phyloP scores from a whole-genome alignment of 2,888 invertebrate species.

The Sminthurides aquaticus region DNA sequence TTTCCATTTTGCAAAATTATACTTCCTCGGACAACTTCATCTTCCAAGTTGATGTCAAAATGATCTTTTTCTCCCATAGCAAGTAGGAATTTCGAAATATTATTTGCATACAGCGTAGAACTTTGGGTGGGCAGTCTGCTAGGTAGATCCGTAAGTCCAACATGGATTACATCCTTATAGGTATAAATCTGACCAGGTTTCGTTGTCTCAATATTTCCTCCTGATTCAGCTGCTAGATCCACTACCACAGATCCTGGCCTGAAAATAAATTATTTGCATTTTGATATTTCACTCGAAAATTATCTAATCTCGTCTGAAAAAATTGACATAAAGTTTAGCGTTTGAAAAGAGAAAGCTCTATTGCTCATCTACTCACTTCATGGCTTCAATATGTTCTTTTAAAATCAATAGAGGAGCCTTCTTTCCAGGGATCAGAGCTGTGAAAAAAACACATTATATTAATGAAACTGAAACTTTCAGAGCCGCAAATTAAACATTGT shows the following conservation, averaged over 20 bases:
- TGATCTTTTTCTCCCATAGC: constrained; percentile 72
- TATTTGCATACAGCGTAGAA: constrained; percentile 81
- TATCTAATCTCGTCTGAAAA: constrained; percentile 15
- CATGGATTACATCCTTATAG: constrained; percentile 72
- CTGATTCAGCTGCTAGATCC: constrained; percentile 80
- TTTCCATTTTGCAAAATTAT: constrained; percentile 68
- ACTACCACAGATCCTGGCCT: constrained; percentile 77
- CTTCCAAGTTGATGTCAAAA: constrained; percentile 69
- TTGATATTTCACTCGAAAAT: constrained; percentile 60
- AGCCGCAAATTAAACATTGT: neutral
- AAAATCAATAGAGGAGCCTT: constrained; percentile 71
- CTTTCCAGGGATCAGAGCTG: constrained; percentile 77
- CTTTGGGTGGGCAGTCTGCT: constrained; percentile 78
- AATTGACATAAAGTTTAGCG: neutral
- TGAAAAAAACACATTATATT: neutral
- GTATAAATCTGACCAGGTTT: constrained; percentile 65
- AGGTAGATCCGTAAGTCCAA: constrained; percentile 77
- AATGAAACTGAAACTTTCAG: neutral
- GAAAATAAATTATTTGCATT: constrained; percentile 1
- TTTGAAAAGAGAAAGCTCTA: too few relatives aligned
- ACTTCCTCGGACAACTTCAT: constrained; percentile 78
- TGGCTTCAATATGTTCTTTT: constrained; percentile 43
- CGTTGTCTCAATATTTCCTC: constrained; percentile 77
- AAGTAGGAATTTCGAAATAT: constrained; percentile 76
- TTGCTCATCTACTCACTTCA: constrained; percentile 33